phyloP scores from a whole-genome alignment of 2,797 vertebrate genomes.

The Ibycter americanus region DNA sequence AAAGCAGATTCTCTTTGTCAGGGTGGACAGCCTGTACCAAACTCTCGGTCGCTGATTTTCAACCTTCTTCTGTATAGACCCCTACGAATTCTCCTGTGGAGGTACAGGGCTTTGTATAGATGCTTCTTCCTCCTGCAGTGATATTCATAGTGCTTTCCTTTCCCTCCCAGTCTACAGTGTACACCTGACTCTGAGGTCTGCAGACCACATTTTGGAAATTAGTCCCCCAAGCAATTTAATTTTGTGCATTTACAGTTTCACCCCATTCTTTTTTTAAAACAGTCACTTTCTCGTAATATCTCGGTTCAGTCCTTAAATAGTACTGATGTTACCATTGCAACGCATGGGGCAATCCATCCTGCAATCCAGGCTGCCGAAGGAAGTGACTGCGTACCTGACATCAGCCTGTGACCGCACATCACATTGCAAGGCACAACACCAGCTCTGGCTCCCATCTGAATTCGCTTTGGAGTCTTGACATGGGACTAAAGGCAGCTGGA shows the following conservation, averaged over 20 bases:
- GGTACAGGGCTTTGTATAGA: not conserved
- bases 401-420: not conserved
- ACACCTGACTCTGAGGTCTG: not conserved
- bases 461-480: not conserved
- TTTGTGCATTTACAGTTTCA: not conserved
- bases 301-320: not conserved
- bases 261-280: not conserved
- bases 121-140: not conserved
- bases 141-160: not conserved
- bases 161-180: not conserved
- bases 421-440: not conserved
- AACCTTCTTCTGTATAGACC: not conserved
- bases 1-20: constrained; percentile 10
- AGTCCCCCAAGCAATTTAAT: not conserved
- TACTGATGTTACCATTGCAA: not conserved
- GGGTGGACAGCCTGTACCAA: not conserved
- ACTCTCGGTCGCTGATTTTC: not conserved
- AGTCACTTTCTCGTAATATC: not conserved
- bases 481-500: not conserved
- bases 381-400: not conserved
- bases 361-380: not conserved
- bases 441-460: not conserved
- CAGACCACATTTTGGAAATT: not conserved
- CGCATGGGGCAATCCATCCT: not conserved
- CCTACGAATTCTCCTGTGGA: not conserved